These are phyloP conservation scores for Rhinolophus ferrumequinum DNA, from an alignment of 2,113 vertebrate genomes.

Conservation along the genomic window DNA sequence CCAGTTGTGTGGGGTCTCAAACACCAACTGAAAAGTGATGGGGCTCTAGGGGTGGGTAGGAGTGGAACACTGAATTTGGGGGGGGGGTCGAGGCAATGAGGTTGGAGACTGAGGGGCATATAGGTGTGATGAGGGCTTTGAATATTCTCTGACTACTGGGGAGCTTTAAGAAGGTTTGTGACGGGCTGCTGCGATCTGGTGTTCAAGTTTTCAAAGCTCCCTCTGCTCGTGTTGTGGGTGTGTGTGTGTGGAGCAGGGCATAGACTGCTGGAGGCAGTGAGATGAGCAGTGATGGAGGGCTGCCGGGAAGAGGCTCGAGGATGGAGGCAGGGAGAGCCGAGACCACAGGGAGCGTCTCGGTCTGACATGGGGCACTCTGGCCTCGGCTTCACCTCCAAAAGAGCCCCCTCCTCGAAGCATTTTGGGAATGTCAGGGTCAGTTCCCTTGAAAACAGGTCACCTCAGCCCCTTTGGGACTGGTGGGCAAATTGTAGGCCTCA, in stretches of 20 bases:
- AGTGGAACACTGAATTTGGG: fast-evolving
- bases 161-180: background rate
- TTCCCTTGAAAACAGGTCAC: background rate
- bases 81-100: background rate
- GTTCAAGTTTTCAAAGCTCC: background rate
- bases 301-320: background rate
- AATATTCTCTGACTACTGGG: background rate
- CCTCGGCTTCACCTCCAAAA: background rate
- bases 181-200: background rate
- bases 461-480: background rate
- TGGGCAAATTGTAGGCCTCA: background rate
- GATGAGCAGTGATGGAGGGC: background rate
- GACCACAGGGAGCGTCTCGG: background rate
- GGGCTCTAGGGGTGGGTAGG: background rate
- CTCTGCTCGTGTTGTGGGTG: background rate
- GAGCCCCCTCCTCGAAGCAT: background rate
- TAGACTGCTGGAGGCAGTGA: background rate
- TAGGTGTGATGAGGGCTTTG: background rate
- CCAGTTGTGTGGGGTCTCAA: background rate
- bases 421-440: background rate
- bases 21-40: background rate
- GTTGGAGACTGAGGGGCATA: background rate
- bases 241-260: background rate
- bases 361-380: background rate
- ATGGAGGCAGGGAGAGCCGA: background rate